Conservation (phyloP, 2,113 vertebrate species). For the Dicaeum eximium region DNA sequence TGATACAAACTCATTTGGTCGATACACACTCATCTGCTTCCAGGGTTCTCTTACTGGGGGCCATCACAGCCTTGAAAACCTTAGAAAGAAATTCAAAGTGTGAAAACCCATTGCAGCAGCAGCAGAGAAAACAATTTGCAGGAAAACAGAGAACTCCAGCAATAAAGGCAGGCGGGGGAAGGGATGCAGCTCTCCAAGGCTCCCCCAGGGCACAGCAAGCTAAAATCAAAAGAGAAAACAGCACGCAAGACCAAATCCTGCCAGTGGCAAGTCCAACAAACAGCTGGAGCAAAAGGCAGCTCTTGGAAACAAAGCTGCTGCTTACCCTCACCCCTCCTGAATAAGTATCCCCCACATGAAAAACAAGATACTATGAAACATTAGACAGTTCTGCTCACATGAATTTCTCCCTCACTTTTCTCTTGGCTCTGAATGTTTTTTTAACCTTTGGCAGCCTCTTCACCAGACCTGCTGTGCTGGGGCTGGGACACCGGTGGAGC, state of each 20-base stretch:
- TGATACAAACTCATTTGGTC: background rate
- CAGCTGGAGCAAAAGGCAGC: background rate
- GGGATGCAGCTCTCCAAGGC: background rate
- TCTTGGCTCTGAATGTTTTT: background rate
- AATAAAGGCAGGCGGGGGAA: background rate
- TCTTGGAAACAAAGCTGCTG: background rate
- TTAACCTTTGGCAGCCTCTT: background rate
- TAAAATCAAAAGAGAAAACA: constrained; percentile 17
- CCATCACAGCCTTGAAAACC: background rate
- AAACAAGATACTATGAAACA: background rate
- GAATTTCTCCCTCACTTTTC: background rate
- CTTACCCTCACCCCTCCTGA: background rate
- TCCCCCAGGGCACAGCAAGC: background rate
- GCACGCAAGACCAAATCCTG: background rate
- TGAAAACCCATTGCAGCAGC: background rate
- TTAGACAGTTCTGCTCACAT: background rate
- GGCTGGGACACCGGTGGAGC: accelerated
- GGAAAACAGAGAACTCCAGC: background rate
- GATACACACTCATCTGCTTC: background rate
- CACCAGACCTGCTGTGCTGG: background rate
- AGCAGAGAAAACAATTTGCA: background rate
- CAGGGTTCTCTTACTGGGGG: background rate
- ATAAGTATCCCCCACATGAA: background rate
- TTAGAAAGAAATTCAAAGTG: background rate
- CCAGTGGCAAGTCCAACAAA: background rate